A percentile compares a stretch with the other conserved stretches of the same genome.
Conservation (phyloP, 2,797 vertebrate genomes). For the Catamblyrhynchus diadema region DNA sequence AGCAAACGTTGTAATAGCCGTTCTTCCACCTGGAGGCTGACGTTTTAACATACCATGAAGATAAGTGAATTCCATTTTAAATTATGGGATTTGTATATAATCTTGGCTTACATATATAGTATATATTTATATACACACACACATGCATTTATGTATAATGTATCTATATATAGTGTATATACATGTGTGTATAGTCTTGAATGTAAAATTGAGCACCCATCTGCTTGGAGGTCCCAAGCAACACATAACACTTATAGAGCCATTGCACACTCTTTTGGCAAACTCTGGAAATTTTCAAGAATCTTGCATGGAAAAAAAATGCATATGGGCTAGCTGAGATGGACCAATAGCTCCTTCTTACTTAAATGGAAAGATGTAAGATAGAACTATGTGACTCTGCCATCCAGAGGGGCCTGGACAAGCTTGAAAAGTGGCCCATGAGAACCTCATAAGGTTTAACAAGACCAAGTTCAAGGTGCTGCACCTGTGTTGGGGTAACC, state of each 20-base stretch:
- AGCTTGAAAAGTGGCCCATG: neutral
- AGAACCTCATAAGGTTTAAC: neutral
- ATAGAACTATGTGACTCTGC: neutral
- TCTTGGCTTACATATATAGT: neutral
- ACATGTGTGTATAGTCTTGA: neutral
- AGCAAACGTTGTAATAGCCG: neutral
- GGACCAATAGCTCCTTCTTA: neutral
- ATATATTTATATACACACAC: neutral
- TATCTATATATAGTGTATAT: neutral
- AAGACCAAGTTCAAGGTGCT: neutral
- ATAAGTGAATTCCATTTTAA: neutral
- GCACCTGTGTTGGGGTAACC: neutral
- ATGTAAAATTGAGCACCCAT: neutral
- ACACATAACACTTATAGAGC: neutral
- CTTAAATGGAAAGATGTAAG: neutral
- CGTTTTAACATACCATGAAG: neutral
- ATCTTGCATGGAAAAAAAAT: neutral
- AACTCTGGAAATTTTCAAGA: neutral
- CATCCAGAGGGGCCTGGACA: neutral
- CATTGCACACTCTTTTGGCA: neutral
- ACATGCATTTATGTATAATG: neutral
- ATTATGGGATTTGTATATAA: neutral
- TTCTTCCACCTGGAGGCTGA: neutral
- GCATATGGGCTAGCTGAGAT: neutral
- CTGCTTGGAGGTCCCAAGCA: neutral